phyloP scores from a whole-genome alignment of 30 jellyfish, hydroid and myxozoan species.

The Nemopilema nomurai region DNA sequence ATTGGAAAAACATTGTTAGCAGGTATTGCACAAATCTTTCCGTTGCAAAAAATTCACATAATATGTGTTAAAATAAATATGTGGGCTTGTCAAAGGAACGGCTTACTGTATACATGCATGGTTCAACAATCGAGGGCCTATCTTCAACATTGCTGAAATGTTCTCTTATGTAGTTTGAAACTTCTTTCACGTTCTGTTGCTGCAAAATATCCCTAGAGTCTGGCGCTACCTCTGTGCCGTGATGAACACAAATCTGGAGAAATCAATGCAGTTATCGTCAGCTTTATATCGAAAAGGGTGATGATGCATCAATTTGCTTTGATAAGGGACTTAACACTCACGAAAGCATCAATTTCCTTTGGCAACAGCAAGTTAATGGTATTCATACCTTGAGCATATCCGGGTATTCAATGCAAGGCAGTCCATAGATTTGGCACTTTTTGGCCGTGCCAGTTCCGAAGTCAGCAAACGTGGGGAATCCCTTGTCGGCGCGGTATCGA shows the following conservation, averaged over 20 bases:
- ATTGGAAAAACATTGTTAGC: too few species aligned
- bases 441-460: constrained; percentile 45
- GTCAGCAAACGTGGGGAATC: constrained; percentile 75
- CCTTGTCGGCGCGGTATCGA: constrained; percentile 45
- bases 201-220: constrained; percentile 48
- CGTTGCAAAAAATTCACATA: too few species aligned
- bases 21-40: too few species aligned
- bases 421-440: constrained; percentile 69
- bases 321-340: too few species aligned
- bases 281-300: background rate
- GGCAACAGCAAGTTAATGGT: background rate
- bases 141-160: constrained; percentile 65
- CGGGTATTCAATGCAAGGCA: constrained; percentile 92
- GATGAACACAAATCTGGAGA: constrained; percentile 74
- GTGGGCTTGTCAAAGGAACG: background rate
- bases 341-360: background rate
- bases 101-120: constrained; percentile 81
- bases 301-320: too few species aligned
- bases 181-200: constrained; percentile 20
- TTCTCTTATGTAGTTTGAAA: constrained; percentile 45
- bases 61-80: too few species aligned
- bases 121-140: constrained; percentile 79
- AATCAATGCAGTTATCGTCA: background rate
- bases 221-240: constrained; percentile 53
- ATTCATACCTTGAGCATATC: constrained; percentile 70